phyloP scores from a whole-genome alignment of 2,113 vertebrate genomes.

The Spizaetus ornatus region DNA sequence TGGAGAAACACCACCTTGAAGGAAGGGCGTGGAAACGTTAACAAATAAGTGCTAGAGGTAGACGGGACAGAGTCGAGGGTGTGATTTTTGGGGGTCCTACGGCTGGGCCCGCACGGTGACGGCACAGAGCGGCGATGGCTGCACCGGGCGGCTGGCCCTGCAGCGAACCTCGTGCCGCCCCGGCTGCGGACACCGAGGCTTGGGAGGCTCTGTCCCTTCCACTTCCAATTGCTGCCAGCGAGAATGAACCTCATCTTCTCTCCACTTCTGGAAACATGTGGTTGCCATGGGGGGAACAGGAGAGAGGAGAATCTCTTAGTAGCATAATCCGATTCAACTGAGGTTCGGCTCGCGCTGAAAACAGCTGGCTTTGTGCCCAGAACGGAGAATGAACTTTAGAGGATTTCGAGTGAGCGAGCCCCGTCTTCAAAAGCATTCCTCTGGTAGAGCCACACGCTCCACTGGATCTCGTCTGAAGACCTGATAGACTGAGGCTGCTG shows the following conservation, averaged over 20 bases:
- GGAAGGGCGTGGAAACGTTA: fast-evolving
- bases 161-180: fast-evolving
- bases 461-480: not conserved
- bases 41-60: not conserved
- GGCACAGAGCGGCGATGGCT: fast-evolving
- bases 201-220: not conserved
- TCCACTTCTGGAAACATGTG: not conserved
- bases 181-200: not conserved
- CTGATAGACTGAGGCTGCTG: not conserved
- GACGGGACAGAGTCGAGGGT: fast-evolving
- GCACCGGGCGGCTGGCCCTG: not conserved
- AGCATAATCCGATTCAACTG: not conserved
- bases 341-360: not conserved
- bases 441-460: not conserved
- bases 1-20: not conserved
- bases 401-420: not conserved
- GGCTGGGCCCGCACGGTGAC: fast-evolving
- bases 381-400: constrained; percentile 37
- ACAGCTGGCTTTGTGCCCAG: constrained; percentile 48
- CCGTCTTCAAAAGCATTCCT: constrained; percentile 56
- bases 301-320: not conserved
- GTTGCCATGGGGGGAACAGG: constrained; percentile 19
- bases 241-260: not conserved
- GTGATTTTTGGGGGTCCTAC: not conserved
- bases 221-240: not conserved